Evolutionary conservation across 2,113 vertebrate species (phyloP).

Genomic region (Struthio camelus): DNA sequence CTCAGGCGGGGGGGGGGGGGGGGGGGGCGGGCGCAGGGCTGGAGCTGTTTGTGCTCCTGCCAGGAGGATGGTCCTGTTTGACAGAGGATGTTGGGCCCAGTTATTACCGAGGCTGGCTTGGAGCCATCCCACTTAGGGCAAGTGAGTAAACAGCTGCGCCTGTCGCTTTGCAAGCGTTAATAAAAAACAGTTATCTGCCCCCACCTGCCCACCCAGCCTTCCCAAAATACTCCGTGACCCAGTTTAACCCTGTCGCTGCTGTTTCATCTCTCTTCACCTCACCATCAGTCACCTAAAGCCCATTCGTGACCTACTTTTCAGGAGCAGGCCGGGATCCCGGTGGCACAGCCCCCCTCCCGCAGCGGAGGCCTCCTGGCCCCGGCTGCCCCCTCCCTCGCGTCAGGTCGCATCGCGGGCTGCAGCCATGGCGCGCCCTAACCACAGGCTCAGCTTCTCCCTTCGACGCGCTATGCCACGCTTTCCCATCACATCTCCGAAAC

Average conservation of each 20-base stretch:
- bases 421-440: background rate
- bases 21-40: background rate
- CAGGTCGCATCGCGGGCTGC: background rate
- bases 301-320: background rate
- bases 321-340: too few species aligned
- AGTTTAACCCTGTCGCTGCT: background rate
- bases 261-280: background rate
- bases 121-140: background rate
- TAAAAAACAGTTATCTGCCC: background rate
- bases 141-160: conserved; percentile 22
- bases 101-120: background rate
- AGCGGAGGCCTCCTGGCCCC: background rate
- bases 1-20: background rate
- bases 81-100: background rate
- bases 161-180: background rate
- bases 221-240: conserved; percentile 15
- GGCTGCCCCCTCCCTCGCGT: background rate
- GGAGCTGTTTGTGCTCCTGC: background rate
- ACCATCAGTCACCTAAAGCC: background rate
- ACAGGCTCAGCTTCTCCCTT: background rate
- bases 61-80: background rate
- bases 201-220: background rate
- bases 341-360: too few species aligned
- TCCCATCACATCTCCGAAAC: background rate
- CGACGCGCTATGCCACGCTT: background rate